Base-by-base conservation (phyloP, 2,888 invertebrate species). In the Pseudoips prasinana region DNA sequence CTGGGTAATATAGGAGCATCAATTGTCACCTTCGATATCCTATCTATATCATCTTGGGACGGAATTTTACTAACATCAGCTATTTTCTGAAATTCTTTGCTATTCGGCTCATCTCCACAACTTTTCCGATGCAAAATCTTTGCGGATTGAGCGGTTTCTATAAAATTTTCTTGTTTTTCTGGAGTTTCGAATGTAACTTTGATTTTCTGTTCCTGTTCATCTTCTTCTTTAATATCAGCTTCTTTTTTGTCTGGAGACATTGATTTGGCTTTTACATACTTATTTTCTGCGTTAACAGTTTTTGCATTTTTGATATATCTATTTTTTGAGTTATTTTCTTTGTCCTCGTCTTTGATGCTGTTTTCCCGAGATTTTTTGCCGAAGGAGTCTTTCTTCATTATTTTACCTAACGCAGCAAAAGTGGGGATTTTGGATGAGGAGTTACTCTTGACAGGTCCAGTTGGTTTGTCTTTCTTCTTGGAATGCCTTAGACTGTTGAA, bases 1-100 rank as follows among this genome's bases (percentile, higher is more conserved):
- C 91, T 92, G 2, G 92, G 90, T 35, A 94, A 85, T 38, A 96
- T 92, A 2, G 96, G 96, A 1, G 96, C 94, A 69, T 94, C 93
- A 8, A 92, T 92, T 0, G 96, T 96, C n/a, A 96, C 94, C 73
- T 95, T 94, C n/a, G 94, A 95, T 66, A 96, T 96, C 55, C 95
- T 91, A 72, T 95, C 95, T 38, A 95, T 94, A 67, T 96, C 96
- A 61, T 95, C 95, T 69, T 95, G 94, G n/a, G 94, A 94, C 0
- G 95, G 94, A 7, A 93, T 90, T 30, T 85, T 87, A 0, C 73
- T 74, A 1, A 71, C 68, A 50, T 87, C 88, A 0, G 79, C 63
- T 7, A 86, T 85, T 59, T 73, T 81, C 10, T 64, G 58, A 19
- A 76, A 70, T 0, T 86, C 86, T 20, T 73, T 76, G 1, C 66